Evolutionary conservation across 2,888 invertebrate genomes (phyloP).

Genomic region (Drepanosiphum platanoidis): DNA sequence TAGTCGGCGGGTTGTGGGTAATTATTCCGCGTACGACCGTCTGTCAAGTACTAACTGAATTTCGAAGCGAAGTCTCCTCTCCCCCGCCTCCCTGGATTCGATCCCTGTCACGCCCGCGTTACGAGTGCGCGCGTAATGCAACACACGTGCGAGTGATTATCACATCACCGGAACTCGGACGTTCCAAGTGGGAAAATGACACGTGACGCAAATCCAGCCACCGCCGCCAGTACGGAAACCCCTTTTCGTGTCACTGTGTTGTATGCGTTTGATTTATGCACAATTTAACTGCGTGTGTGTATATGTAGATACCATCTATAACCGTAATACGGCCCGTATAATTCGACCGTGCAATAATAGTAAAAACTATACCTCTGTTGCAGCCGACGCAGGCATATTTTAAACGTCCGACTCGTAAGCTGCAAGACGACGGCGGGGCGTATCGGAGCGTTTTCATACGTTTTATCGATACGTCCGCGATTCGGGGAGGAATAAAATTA

Average conservation of each 20-base stretch:
- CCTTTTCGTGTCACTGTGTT: slow-evolving; percentile 29
- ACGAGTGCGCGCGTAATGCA: slow-evolving; percentile 43
- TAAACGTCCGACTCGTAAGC: not conserved
- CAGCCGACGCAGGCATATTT: not conserved
- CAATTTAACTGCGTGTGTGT: not conserved
- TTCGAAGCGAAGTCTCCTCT: slow-evolving; percentile 29
- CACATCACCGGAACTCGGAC: slow-evolving; percentile 43
- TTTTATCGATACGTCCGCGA: not conserved
- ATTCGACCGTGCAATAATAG: not conserved
- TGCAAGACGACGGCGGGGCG: not conserved
- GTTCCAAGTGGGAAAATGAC: slow-evolving; percentile 51
- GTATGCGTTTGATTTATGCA: slow-evolving; percentile 41
- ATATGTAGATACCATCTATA: not conserved
- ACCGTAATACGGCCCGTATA: not conserved
- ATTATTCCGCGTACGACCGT: slow-evolving; percentile 42
- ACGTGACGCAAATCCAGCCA: slow-evolving; percentile 52
- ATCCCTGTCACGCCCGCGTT: not conserved
- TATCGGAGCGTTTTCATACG: not conserved
- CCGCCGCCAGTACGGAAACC: slow-evolving; percentile 15
- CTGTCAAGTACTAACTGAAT: slow-evolving; percentile 60
- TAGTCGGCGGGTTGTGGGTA: slow-evolving; percentile 5
- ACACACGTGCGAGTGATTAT: slow-evolving; percentile 62
- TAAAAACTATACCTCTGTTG: no score
- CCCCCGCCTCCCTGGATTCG: not conserved
- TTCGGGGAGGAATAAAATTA: no score